phyloP scores from a whole-genome alignment of 1,140 invertebrate species.

The Drosophila jambulina region DNA sequence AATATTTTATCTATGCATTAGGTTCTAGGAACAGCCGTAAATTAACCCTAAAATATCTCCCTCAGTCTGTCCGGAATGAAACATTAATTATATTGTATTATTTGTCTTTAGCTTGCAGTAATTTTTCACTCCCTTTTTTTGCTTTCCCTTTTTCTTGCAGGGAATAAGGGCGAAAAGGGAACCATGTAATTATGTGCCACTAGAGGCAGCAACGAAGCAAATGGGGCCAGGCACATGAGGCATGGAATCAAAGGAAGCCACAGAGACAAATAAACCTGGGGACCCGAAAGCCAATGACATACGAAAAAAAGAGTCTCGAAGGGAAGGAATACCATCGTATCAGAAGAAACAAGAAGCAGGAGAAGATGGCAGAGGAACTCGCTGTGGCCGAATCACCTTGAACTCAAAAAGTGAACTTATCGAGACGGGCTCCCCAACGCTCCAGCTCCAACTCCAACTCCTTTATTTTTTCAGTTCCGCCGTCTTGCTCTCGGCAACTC shows the following conservation, averaged over 20 bases:
- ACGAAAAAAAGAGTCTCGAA: conserved; percentile 21
- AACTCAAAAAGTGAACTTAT: conserved; percentile 78
- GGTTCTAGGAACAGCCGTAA: conserved; percentile 6
- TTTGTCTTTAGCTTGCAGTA: conserved; percentile 43
- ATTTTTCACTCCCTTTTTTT: conserved; percentile 59
- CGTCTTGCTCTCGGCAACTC: conserved; percentile 29
- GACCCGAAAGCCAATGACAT: conserved; percentile 53
- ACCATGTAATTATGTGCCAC: conserved; percentile 74
- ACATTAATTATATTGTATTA: conserved; percentile 47
- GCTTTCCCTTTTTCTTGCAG: conserved; percentile 21
- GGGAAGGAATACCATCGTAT: conserved; percentile 11
- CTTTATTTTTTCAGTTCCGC: conserved; percentile 31
- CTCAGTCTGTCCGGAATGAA: conserved; percentile 6
- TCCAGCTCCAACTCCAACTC: conserved; percentile 20
- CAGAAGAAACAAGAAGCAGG: conserved; percentile 7
- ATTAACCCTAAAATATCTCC: conserved; percentile 36
- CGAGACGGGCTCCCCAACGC: conserved; percentile 32
- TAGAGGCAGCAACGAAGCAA: conserved; percentile 69
- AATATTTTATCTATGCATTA: conserved; percentile 6
- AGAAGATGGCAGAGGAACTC: conserved; percentile 26
- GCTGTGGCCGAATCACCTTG: conserved; percentile 72
- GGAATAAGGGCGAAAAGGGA: conserved; percentile 10
- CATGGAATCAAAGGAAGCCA: conserved; percentile 38
- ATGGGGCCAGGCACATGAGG: conserved; percentile 61
- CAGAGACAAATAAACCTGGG: conserved; percentile 42